Evolutionary conservation across 2,113 vertebrate species (phyloP).

Genomic region (Gambusia holbrooki): DNA sequence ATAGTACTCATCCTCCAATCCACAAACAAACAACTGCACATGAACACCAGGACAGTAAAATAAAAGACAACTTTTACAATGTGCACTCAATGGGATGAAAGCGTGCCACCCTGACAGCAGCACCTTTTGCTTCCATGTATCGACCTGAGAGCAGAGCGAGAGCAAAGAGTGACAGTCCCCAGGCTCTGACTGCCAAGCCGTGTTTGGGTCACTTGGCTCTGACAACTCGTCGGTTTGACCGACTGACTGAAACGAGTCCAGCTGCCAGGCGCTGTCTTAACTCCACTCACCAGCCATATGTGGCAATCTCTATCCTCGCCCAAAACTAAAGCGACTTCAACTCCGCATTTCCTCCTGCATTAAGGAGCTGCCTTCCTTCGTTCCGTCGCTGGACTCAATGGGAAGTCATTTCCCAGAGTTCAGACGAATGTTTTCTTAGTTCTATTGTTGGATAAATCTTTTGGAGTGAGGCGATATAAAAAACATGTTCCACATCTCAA

Average conservation of each 20-base stretch:
- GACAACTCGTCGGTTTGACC: conserved; percentile 34
- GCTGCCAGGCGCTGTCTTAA: conserved; percentile 29
- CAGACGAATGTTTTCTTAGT: neutral
- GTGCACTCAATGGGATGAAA: conserved; percentile 1
- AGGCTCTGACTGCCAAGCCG: conserved; percentile 48
- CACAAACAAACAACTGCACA: conserved; percentile 51
- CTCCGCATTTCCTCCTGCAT: neutral
- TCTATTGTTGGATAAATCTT: neutral
- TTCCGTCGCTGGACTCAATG: neutral
- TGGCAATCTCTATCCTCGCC: neutral
- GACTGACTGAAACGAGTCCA: conserved; percentile 50
- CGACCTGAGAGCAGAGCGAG: conserved; percentile 13
- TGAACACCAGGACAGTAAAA: neutral
- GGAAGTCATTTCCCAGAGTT: neutral
- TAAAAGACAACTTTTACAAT: conserved; percentile 17
- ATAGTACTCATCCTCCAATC: conserved; percentile 51
- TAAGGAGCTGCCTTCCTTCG: neutral
- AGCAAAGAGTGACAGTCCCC: conserved; percentile 34
- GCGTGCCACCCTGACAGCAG: neutral
- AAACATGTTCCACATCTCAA: neutral
- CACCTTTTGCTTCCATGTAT: conserved; percentile 7
- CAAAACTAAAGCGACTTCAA: neutral
- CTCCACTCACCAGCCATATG: conserved; percentile 45
- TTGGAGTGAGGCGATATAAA: neutral
- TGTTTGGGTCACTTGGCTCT: conserved; percentile 55